Percentiles rank a stretch among this genome's conserved stretches.
Evolutionary conservation across 2,113 vertebrate species (phyloP).

Genomic region (Crypturellus undulatus): DNA sequence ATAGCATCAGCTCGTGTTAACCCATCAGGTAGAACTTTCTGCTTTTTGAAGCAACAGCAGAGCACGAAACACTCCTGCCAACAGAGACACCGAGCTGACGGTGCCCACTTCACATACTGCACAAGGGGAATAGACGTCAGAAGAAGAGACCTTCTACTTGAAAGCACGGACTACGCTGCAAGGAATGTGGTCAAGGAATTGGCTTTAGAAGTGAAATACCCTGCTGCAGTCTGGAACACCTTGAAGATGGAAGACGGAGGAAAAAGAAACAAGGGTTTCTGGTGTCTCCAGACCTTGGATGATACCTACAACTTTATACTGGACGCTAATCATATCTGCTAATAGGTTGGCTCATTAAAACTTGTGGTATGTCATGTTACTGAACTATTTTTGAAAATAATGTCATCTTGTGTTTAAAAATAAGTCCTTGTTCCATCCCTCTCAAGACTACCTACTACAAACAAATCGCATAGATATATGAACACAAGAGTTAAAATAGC

Average conservation of each 20-base stretch:
- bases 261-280: neutral
- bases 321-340: neutral
- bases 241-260: neutral
- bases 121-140: neutral
- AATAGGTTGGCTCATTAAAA: neutral
- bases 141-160: neutral
- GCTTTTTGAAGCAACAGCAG: too few species aligned
- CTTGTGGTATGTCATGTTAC: neutral
- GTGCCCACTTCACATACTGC: neutral
- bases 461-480: neutral
- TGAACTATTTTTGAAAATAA: neutral
- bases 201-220: neutral
- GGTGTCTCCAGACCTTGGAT: neutral
- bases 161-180: neutral
- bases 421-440: neutral
- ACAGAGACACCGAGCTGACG: too few species aligned
- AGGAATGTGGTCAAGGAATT: accelerated
- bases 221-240: neutral
- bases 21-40: neutral
- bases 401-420: neutral
- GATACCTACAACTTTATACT: neutral
- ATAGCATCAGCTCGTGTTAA: neutral
- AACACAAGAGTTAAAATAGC: neutral
- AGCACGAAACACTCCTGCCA: neutral
- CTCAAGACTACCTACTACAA: neutral